Evolutionary conservation across 2,113 vertebrate genomes (phyloP).

Genomic region (Fulmarus glacialis): DNA sequence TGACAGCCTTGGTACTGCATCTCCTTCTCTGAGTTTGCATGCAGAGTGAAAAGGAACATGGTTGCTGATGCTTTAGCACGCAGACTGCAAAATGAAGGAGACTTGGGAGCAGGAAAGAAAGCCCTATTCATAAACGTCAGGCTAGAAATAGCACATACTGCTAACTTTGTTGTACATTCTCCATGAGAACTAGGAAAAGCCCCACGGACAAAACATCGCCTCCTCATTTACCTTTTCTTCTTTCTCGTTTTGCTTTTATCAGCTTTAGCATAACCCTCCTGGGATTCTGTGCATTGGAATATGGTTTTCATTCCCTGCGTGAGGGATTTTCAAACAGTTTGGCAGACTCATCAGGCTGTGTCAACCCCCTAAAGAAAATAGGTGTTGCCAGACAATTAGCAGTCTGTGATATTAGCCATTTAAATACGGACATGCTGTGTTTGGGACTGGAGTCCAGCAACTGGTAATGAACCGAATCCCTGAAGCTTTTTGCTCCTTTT

Average conservation of each 20-base stretch:
- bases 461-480: neutral
- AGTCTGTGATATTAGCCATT: constrained; percentile 37
- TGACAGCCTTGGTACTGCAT: neutral
- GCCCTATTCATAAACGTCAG: constrained; percentile 46
- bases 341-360: constrained; percentile 14
- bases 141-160: constrained; percentile 59
- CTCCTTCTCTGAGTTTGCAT: neutral
- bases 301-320: constrained; percentile 2
- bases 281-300: neutral
- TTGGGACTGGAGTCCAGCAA: neutral
- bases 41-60: neutral
- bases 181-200: neutral
- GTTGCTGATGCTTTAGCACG: neutral
- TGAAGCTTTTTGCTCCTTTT: neutral
- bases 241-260: neutral
- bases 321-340: constrained; percentile 39
- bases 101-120: constrained; percentile 8
- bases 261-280: neutral
- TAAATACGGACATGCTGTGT: constrained; percentile 22
- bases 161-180: constrained; percentile 19
- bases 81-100: constrained; percentile 33
- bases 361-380: constrained; percentile 30
- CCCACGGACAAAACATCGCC: neutral
- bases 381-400: constrained; percentile 49
- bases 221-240: neutral